Conservation (phyloP, 2,888 invertebrate genomes). For the Drosophila yooni region DNA sequence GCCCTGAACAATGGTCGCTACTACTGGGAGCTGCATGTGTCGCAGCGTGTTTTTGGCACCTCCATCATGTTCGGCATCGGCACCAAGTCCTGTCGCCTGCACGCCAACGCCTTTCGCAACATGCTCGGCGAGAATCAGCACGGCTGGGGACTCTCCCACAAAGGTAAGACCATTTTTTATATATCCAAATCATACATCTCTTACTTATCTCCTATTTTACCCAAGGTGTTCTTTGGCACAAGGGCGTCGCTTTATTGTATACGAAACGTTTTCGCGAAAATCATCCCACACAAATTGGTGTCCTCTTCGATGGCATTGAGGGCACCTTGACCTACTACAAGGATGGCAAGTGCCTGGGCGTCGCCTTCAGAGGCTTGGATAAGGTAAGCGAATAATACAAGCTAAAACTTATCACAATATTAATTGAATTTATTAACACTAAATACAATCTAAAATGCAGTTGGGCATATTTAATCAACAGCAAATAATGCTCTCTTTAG, state of each 20-base stretch:
- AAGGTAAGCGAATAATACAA: constrained; percentile 80
- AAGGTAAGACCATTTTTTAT: constrained; percentile 82
- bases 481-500: not conserved
- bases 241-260: constrained; percentile 87
- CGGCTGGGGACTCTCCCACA: constrained; percentile 91
- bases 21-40: constrained; percentile 89
- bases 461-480: not conserved
- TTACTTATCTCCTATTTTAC: not conserved
- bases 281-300: constrained; percentile 88
- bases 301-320: constrained; percentile 89
- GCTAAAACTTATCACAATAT: not conserved
- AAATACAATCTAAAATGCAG: not conserved
- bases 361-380: constrained; percentile 89
- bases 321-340: constrained; percentile 90
- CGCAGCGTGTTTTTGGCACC: constrained; percentile 89
- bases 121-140: constrained; percentile 89
- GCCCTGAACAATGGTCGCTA: constrained; percentile 88
- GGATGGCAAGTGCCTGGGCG: constrained; percentile 89
- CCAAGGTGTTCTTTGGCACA: constrained; percentile 87
- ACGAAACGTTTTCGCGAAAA: constrained; percentile 90
- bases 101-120: constrained; percentile 89
- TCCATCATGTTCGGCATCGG: constrained; percentile 91
- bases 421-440: not conserved
- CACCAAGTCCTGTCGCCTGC: constrained; percentile 87
- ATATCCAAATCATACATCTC: not conserved